phyloP scores from a whole-genome alignment of 2,113 vertebrate genomes.

The Pipra filicauda region DNA sequence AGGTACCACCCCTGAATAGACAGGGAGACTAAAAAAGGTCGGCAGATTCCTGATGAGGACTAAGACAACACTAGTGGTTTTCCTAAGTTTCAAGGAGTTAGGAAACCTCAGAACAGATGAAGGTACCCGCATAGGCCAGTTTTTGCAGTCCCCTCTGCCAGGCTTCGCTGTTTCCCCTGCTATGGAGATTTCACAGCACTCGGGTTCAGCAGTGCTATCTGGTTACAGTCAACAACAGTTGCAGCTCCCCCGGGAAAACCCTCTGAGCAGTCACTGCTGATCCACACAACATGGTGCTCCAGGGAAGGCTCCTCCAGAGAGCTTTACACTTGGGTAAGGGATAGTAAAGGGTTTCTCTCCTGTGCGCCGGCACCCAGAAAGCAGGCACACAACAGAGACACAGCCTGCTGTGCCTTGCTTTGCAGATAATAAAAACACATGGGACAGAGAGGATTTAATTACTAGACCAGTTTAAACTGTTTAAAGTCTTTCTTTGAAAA shows the following conservation, averaged over 20 bases:
- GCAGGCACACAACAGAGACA: neutral
- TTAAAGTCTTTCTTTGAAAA: neutral
- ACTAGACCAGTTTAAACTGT: neutral
- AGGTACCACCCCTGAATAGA: neutral
- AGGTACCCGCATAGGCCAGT: accelerated
- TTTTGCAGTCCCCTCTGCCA: neutral
- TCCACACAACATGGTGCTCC: neutral
- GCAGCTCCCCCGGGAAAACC: neutral
- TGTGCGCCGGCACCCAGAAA: neutral
- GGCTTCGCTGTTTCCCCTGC: neutral
- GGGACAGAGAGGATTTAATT: neutral
- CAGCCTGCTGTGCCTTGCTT: neutral
- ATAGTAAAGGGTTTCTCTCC: neutral
- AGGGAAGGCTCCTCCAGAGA: neutral
- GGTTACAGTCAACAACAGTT: neutral
- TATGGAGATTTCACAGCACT: neutral
- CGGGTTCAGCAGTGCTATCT: neutral
- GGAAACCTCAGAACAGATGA: neutral
- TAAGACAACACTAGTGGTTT: neutral
- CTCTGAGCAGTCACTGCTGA: neutral
- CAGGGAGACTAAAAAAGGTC: neutral
- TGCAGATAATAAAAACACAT: neutral
- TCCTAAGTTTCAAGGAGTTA: neutral
- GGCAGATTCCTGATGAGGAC: neutral
- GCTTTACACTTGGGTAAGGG: neutral